A percentile compares a stretch with the other conserved stretches of the same genome.
These are phyloP conservation scores for Alectoris magna DNA, from an alignment of 2,797 vertebrate genomes.

Conservation along the genomic window DNA sequence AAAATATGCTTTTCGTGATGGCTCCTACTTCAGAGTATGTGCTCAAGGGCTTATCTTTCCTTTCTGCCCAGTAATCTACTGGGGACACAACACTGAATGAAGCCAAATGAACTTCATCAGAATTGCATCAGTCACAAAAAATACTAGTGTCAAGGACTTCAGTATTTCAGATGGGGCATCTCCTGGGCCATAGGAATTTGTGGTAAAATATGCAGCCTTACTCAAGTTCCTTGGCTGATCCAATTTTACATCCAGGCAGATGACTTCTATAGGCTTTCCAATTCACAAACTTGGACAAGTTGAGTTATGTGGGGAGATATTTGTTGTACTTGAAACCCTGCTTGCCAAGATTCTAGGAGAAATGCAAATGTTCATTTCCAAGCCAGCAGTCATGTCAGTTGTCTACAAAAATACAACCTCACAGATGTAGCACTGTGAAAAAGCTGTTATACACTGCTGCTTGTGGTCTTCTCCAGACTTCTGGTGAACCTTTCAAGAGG, in stretches of 20 bases:
- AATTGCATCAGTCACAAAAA: not conserved
- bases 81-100: not conserved
- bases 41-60: not conserved
- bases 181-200: not conserved
- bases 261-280: not conserved
- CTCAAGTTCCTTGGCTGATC: not conserved
- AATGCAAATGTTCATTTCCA: not conserved
- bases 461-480: not conserved
- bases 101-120: conserved; percentile 18
- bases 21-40: not conserved
- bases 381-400: not conserved
- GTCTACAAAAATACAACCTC: not conserved
- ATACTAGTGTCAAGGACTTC: not conserved
- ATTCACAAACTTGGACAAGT: not conserved
- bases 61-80: not conserved
- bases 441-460: not conserved
- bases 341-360: not conserved
- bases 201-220: not conserved
- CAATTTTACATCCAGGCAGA: not conserved
- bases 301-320: not conserved
- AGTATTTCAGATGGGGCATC: not conserved
- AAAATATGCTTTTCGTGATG: not conserved
- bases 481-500: not conserved
- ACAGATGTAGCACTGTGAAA: not conserved
- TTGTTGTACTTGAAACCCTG: not conserved